Conservation (phyloP, 2,888 invertebrate species). For the Cephus spinipes region DNA sequence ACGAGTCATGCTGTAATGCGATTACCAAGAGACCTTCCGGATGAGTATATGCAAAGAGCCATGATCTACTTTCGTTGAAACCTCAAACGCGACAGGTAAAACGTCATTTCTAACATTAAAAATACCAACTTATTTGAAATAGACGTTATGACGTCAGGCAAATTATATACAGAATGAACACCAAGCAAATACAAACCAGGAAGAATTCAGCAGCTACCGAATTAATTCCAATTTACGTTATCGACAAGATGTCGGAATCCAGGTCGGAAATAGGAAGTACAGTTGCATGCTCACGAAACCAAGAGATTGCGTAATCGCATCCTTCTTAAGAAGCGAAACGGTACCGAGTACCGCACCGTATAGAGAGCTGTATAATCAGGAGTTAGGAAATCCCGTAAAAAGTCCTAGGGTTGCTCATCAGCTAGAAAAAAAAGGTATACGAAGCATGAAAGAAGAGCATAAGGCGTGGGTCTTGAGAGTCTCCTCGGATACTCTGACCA, state of each 20-base stretch:
- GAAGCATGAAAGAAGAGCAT: background rate
- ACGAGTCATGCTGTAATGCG: background rate
- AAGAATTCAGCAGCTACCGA: background rate
- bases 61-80: background rate
- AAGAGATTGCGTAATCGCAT: background rate
- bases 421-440: background rate
- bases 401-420: background rate
- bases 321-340: constrained; percentile 1
- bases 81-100: background rate
- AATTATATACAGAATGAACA: background rate
- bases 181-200: background rate
- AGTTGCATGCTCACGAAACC: constrained; percentile 3
- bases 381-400: background rate
- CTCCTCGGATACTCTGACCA: background rate
- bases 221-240: background rate
- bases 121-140: too few species aligned
- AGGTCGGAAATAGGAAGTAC: constrained; percentile 16
- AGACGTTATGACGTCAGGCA: too few species aligned
- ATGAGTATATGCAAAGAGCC: background rate
- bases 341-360: background rate
- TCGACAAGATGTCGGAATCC: background rate
- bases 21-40: background rate
- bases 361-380: background rate
- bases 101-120: too few species aligned
- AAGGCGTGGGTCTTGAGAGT: background rate